These are phyloP conservation scores for Leptoclinus maculatus DNA, from an alignment of 2,797 vertebrate species.

Conservation along the genomic window DNA sequence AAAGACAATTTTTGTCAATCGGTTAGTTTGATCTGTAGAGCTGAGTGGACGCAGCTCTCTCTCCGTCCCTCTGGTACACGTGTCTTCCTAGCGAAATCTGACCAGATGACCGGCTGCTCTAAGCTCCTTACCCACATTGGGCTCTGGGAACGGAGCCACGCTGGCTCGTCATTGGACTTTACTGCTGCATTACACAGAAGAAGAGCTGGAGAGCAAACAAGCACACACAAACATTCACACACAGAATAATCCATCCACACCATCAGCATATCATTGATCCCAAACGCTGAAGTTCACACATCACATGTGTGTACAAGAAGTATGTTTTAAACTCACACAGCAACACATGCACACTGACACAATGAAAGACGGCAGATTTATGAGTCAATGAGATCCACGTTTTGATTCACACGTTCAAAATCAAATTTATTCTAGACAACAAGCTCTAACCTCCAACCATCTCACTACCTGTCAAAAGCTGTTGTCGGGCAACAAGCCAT, in stretches of 20 bases:
- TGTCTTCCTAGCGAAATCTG: constrained; percentile 73
- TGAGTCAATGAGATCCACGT: not conserved
- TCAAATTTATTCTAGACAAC: constrained; percentile 30
- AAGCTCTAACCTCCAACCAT: constrained; percentile 10
- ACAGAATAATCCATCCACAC: constrained; percentile 31
- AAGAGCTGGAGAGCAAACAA: constrained; percentile 33
- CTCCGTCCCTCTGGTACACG: constrained; percentile 17
- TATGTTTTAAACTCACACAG: not conserved
- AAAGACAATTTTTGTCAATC: constrained; percentile 18
- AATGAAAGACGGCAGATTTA: not conserved
- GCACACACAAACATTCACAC: not conserved
- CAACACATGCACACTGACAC: not conserved
- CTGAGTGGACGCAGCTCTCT: constrained; percentile 38
- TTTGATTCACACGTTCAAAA: constrained; percentile 29
- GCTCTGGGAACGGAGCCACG: constrained; percentile 65
- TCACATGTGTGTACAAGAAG: not conserved
- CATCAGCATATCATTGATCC: constrained; percentile 24
- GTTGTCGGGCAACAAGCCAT: constrained; percentile 47
- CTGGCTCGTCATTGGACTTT: constrained; percentile 56
- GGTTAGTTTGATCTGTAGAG: not conserved
- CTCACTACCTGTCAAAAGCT: constrained; percentile 25
- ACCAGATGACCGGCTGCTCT: constrained; percentile 69
- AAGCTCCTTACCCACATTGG: constrained; percentile 78
- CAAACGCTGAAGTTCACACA: constrained; percentile 29
- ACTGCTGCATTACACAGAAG: constrained; percentile 40